Conservation (phyloP, 2,797 vertebrate genomes). For the Chrosomus eos region DNA sequence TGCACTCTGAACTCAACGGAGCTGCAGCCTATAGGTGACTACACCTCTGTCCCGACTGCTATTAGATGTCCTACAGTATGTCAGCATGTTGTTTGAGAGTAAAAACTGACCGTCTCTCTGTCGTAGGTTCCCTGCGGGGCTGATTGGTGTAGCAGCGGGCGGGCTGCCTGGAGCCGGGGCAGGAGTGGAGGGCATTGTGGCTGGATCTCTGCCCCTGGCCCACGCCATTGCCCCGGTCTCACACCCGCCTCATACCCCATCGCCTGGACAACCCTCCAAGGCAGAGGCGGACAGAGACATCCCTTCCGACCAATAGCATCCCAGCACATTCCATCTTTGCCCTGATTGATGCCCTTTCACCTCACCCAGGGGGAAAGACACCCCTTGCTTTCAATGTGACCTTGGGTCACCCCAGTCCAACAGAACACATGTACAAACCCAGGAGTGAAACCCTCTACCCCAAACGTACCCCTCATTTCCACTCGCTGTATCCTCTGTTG, state of each 20-base stretch:
- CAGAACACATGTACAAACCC: conserved; percentile 76
- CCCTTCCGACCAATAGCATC: conserved; percentile 92
- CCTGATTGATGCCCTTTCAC: conserved; percentile 58
- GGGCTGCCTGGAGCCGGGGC: conserved; percentile 82
- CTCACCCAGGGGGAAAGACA: conserved; percentile 44
- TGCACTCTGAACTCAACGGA: conserved; percentile 92
- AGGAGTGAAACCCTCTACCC: conserved; percentile 64
- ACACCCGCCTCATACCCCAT: conserved; percentile 87
- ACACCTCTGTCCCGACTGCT: neutral
- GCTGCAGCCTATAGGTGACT: conserved; percentile 86
- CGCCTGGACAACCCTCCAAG: conserved; percentile 90
- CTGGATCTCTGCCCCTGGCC: conserved; percentile 77
- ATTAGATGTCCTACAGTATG: neutral
- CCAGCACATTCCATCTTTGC: conserved; percentile 82
- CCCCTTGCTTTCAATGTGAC: conserved; percentile 65
- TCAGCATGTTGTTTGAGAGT: neutral
- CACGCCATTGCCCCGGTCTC: conserved; percentile 87
- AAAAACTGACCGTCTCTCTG: conserved; percentile 21
- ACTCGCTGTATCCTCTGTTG: conserved; percentile 42
- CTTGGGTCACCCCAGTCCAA: conserved; percentile 68
- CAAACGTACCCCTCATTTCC: conserved; percentile 39
- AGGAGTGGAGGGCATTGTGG: conserved; percentile 88
- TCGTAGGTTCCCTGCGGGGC: conserved; percentile 86
- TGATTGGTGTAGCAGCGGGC: conserved; percentile 87
- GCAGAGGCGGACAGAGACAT: conserved; percentile 95